Conservation (phyloP, 1,140 invertebrate species). For the Drosophila navojoa region DNA sequence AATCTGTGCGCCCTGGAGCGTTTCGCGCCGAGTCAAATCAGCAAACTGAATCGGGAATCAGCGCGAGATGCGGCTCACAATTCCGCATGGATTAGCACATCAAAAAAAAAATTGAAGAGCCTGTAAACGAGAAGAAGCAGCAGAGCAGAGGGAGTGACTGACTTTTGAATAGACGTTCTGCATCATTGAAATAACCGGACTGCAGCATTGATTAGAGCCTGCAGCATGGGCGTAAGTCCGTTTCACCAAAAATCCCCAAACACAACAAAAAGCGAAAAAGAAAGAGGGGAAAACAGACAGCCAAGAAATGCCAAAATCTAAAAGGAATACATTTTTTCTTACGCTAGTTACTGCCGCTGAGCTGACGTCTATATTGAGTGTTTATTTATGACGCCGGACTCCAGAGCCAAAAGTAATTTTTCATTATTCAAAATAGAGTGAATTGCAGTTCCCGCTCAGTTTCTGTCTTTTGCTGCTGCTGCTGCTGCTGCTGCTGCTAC, state of each 20-base stretch:
- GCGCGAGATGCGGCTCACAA: constrained; percentile 27
- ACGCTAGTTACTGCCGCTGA: neutral
- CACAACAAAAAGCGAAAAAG: constrained; percentile 3
- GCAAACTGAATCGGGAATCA: constrained; percentile 20
- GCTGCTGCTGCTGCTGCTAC: constrained; percentile 22
- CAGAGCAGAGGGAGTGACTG: constrained; percentile 2
- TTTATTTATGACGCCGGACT: constrained; percentile 71
- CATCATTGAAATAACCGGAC: constrained; percentile 34
- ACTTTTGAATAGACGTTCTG: constrained; percentile 38
- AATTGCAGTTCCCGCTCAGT: constrained; percentile 60
- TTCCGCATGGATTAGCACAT: constrained; percentile 63
- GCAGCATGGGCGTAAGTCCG: constrained; percentile 24
- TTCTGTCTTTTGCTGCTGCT: neutral
- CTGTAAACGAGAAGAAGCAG: neutral
- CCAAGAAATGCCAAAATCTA: neutral
- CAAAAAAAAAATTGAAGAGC: neutral
- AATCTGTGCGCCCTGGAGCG: constrained; percentile 52
- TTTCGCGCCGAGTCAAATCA: constrained; percentile 17
- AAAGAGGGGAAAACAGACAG: neutral
- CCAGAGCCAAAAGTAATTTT: constrained; percentile 74
- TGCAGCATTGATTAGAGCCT: constrained; percentile 59
- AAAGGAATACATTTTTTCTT: constrained; percentile 6
- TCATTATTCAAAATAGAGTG: constrained; percentile 81
- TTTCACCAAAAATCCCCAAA: constrained; percentile 11
- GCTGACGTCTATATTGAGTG: constrained; percentile 45